phyloP scores from a whole-genome alignment of 2,888 invertebrate species.

The Ariolimax columbianus region DNA sequence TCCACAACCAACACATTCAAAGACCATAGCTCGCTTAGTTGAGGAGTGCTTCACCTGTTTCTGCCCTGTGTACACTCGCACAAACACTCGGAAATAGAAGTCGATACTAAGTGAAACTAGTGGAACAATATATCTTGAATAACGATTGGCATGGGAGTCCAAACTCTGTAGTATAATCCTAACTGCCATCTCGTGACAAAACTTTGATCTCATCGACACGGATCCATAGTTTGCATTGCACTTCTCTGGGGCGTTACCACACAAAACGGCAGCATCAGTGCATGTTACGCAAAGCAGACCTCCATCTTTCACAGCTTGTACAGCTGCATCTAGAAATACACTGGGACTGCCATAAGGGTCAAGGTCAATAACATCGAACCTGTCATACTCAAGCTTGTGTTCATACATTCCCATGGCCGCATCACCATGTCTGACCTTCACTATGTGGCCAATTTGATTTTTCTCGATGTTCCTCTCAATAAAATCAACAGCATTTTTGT shows the following conservation, averaged over 20 bases:
- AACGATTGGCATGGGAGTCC: slow-evolving; percentile 93
- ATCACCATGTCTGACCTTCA: slow-evolving; percentile 89
- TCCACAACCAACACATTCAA: slow-evolving; percentile 94
- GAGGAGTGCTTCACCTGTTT: slow-evolving; percentile 87
- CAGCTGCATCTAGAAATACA: slow-evolving; percentile 85
- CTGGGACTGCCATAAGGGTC: slow-evolving; percentile 98
- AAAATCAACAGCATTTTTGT: slow-evolving; percentile 88
- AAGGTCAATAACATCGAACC: slow-evolving; percentile 94
- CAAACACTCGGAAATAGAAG: slow-evolving; percentile 96
- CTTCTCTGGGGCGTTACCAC: slow-evolving; percentile 96
- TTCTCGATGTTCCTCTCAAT: slow-evolving; percentile 88
- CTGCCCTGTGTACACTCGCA: slow-evolving; percentile 89
- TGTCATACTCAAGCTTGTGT: slow-evolving; percentile 83
- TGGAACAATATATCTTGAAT: slow-evolving; percentile 94
- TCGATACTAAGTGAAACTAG: slow-evolving; percentile 94
- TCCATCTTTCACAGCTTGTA: slow-evolving; percentile 79
- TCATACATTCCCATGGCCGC: slow-evolving; percentile 82
- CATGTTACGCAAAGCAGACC: slow-evolving; percentile 96
- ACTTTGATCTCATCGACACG: slow-evolving; percentile 88
- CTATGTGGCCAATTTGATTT: slow-evolving; percentile 87
- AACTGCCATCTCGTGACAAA: slow-evolving; percentile 94
- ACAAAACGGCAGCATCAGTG: slow-evolving; percentile 95
- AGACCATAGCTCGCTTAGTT: slow-evolving; percentile 91
- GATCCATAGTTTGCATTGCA: slow-evolving; percentile 96
- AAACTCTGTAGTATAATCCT: slow-evolving; percentile 93